A percentile compares a stretch with the other conserved stretches of the same genome.
Conservation (phyloP, 2,888 invertebrate genomes). For the Byasa hedistus region DNA sequence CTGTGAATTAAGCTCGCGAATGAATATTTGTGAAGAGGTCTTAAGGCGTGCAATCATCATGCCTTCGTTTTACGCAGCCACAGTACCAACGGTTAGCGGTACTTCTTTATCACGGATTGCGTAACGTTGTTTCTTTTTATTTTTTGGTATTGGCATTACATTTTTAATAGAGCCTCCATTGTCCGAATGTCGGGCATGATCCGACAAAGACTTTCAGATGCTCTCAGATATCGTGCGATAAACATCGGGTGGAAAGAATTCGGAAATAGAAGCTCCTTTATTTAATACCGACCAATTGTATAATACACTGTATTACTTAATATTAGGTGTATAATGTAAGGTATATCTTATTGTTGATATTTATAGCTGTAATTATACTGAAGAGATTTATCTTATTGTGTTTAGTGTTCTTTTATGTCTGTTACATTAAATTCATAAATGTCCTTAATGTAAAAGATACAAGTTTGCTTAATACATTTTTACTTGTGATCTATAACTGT, state of each 20-base stretch:
- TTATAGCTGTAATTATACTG: not conserved
- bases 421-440: not conserved
- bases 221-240: conserved; percentile 36
- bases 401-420: not conserved
- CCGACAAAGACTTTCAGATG: conserved; percentile 35
- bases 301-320: not conserved
- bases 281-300: not conserved
- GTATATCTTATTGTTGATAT: not conserved
- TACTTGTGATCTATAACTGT: too few species aligned
- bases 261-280: conserved; percentile 20
- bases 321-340: not conserved
- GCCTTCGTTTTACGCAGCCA: conserved; percentile 31
- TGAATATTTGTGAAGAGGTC: conserved; percentile 19
- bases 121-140: conserved; percentile 46
- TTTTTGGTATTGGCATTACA: conserved; percentile 54
- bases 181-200: conserved; percentile 40
- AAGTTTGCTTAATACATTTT: too few species aligned
- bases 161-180: conserved; percentile 46
- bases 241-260: conserved; percentile 34
- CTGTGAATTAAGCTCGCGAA: not conserved
- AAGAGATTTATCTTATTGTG: not conserved
- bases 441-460: too few species aligned
- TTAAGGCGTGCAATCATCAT: conserved; percentile 31
- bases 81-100: conserved; percentile 40
- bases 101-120: conserved; percentile 46